Conservation (phyloP, 1,140 invertebrate genomes). For the Musca vetustissima region DNA sequence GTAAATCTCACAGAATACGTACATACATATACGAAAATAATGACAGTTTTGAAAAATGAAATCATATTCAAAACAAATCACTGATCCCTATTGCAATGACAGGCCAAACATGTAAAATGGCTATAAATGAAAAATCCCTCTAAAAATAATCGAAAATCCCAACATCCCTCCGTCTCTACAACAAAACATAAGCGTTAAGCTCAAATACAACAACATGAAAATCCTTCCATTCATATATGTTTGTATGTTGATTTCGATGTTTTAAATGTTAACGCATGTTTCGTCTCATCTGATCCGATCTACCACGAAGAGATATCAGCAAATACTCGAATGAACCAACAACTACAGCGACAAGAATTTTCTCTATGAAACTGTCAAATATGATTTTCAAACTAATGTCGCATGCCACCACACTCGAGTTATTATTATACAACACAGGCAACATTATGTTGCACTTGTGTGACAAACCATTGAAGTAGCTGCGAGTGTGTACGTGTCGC, state of each 20-base stretch:
- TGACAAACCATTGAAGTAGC: neutral
- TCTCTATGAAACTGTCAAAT: constrained; percentile 16
- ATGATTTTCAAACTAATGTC: constrained; percentile 17
- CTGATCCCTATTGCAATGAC: constrained; percentile 11
- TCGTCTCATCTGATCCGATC: neutral
- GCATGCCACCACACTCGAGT: constrained; percentile 22
- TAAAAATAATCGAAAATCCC: no score
- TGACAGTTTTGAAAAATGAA: constrained; percentile 20
- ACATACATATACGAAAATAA: neutral
- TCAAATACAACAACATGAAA: neutral
- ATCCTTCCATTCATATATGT: neutral
- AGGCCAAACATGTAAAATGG: no score
- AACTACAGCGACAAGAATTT: neutral
- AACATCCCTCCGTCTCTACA: neutral
- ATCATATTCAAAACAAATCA: constrained; percentile 24
- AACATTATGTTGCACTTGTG: no score
- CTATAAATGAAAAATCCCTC: no score
- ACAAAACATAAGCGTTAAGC: neutral
- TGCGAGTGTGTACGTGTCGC: neutral
- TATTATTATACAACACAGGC: no score
- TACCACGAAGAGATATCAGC: neutral
- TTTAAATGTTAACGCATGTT: no score
- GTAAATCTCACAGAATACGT: neutral
- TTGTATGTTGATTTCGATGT: no score
- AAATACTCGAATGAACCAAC: neutral